These are phyloP conservation scores for Capricornis sumatraensis DNA, from an alignment of 2,113 vertebrate genomes.

Conservation along the genomic window DNA sequence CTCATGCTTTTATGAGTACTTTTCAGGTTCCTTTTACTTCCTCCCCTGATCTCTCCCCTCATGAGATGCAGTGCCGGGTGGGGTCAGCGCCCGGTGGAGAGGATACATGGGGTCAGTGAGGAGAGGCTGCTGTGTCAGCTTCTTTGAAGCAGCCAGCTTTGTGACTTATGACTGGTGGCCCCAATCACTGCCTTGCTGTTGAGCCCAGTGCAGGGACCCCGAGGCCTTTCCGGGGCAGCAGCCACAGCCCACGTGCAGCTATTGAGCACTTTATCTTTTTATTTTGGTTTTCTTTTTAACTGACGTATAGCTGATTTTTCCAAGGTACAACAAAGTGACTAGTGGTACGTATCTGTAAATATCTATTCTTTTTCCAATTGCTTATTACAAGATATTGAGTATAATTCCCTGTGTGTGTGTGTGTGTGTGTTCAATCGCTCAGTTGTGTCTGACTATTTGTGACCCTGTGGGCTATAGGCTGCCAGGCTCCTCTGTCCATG, in stretches of 20 bases:
- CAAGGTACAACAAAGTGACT: neutral
- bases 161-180: neutral
- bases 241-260: neutral
- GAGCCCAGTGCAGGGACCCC: rapidly evolving
- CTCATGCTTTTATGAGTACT: neutral
- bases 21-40: neutral
- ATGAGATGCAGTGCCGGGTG: neutral
- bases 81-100: neutral
- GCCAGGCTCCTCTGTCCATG: neutral
- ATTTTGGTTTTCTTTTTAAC: neutral
- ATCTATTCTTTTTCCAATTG: neutral
- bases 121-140: neutral
- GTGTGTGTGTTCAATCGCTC: neutral
- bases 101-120: rapidly evolving
- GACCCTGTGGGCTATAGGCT: neutral
- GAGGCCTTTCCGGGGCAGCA: neutral
- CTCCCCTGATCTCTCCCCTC: neutral
- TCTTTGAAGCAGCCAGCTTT: neutral
- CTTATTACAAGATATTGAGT: neutral
- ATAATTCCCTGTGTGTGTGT: neutral
- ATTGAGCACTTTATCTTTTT: neutral
- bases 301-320: neutral
- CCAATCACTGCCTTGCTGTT: rapidly evolving
- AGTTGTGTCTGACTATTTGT: neutral
- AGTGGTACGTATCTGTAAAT: neutral